Evolutionary conservation across 2,888 invertebrate genomes (phyloP).

Genomic region (Caenorhabditis wallacei): DNA sequence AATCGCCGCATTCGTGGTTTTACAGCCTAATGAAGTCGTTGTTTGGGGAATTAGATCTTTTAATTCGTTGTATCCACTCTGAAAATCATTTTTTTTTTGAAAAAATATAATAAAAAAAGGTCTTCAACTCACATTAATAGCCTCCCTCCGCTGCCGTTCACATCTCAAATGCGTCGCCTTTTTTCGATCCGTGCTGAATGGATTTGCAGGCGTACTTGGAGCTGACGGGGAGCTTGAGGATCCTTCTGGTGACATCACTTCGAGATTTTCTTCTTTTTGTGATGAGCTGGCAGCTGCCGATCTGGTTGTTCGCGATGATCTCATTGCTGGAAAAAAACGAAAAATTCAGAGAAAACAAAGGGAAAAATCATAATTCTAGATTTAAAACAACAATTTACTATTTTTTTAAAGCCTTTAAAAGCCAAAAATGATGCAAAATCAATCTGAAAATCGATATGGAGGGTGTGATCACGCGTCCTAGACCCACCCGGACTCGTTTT

Average conservation of each 20-base stretch:
- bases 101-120: too few relatives aligned
- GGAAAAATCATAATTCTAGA: not conserved
- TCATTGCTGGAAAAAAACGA: not conserved
- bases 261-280: conserved; percentile 45
- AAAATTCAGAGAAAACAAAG: not conserved
- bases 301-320: conserved; percentile 39
- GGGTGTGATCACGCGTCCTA: conserved; percentile 24
- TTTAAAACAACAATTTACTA: too few relatives aligned
- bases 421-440: conserved; percentile 11
- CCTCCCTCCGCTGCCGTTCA: conserved; percentile 83
- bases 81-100: conserved; percentile 41
- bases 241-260: conserved; percentile 61
- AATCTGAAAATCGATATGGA: conserved; percentile 14
- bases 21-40: conserved; percentile 81
- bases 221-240: conserved; percentile 62
- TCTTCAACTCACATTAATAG: conserved; percentile 75
- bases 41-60: conserved; percentile 82
- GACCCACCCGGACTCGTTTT: conserved; percentile 9
- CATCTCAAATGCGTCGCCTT: conserved; percentile 83
- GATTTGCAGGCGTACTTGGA: conserved; percentile 51
- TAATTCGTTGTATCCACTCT: conserved; percentile 82
- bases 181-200: conserved; percentile 78
- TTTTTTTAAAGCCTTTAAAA: too few relatives aligned
- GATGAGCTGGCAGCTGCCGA: conserved; percentile 38
- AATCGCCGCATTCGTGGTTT: conserved; percentile 83